phyloP scores from a whole-genome alignment of 2,888 invertebrate genomes.

The Carabus problematicus region DNA sequence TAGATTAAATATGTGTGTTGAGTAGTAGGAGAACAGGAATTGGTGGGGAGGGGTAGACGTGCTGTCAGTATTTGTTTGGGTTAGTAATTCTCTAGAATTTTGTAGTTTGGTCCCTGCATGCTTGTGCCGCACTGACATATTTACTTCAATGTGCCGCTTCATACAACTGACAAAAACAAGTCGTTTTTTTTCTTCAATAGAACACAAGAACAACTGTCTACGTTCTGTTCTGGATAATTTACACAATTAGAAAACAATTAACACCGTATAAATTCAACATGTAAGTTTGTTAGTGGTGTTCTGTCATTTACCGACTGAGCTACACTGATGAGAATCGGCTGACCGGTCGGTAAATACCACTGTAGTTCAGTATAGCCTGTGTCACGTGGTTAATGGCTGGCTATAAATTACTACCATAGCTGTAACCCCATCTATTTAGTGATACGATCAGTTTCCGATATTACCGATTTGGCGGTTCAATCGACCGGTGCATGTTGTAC shows the following conservation, averaged over 20 bases:
- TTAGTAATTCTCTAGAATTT: slow-evolving; percentile 34
- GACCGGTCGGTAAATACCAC: background rate
- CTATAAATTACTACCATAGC: slow-evolving; percentile 6
- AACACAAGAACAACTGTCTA: no score
- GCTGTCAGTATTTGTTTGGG: slow-evolving; percentile 7
- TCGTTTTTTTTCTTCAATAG: background rate
- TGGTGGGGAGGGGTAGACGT: background rate
- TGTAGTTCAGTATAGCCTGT: background rate
- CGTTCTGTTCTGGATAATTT: no score
- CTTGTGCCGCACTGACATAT: slow-evolving; percentile 45
- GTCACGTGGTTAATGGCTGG: slow-evolving; percentile 7
- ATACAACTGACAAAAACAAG: background rate
- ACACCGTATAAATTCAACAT: background rate
- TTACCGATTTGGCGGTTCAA: background rate
- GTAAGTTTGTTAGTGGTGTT: slow-evolving; percentile 12
- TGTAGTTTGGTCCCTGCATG: slow-evolving; percentile 51
- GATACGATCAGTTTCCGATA: background rate
- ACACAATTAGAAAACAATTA: background rate
- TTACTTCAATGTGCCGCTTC: slow-evolving; percentile 9
- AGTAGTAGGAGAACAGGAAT: background rate
- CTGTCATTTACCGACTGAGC: slow-evolving; percentile 2
- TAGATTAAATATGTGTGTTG: background rate
- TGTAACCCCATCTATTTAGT: background rate
- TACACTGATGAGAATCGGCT: background rate
- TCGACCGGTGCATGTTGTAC: no score